Evolutionary conservation across 2,797 vertebrate species (phyloP).

Genomic region (Toxotes lorentzi): DNA sequence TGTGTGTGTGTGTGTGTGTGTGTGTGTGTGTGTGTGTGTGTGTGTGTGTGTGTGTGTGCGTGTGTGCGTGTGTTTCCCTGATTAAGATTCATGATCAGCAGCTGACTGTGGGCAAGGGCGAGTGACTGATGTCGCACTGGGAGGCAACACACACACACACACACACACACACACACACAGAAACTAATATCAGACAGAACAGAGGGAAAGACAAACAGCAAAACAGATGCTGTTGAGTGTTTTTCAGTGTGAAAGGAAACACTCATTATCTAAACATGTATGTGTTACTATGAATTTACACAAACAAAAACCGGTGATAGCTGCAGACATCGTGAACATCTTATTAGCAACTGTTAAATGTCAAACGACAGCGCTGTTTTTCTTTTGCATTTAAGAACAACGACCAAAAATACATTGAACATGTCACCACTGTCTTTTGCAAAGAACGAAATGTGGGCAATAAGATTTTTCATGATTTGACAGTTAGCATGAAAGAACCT

Average conservation of each 20-base stretch:
- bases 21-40: neutral
- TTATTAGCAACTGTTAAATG: conserved; percentile 24
- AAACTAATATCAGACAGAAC: neutral
- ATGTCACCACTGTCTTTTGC: conserved; percentile 36
- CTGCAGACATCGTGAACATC: conserved; percentile 16
- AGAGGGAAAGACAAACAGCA: too few species aligned
- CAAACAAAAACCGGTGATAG: neutral
- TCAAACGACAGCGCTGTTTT: neutral
- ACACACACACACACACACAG: neutral
- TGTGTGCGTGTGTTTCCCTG: neutral
- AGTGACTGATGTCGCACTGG: conserved; percentile 2
- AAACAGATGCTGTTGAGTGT: neutral
- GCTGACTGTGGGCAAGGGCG: conserved; percentile 11
- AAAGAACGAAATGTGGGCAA: conserved; percentile 35
- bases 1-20: neutral
- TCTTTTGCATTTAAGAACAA: neutral
- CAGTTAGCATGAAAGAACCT: conserved; percentile 31
- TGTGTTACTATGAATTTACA: neutral
- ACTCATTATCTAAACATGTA: neutral
- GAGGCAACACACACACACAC: neutral
- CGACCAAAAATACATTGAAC: conserved; percentile 34
- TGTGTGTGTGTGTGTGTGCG: neutral
- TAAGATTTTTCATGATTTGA: conserved; percentile 21
- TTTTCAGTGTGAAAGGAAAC: neutral
- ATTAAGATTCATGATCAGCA: conserved; percentile 26